Conservation (phyloP, 2,797 vertebrate species). For the Eulemur albifrons region DNA sequence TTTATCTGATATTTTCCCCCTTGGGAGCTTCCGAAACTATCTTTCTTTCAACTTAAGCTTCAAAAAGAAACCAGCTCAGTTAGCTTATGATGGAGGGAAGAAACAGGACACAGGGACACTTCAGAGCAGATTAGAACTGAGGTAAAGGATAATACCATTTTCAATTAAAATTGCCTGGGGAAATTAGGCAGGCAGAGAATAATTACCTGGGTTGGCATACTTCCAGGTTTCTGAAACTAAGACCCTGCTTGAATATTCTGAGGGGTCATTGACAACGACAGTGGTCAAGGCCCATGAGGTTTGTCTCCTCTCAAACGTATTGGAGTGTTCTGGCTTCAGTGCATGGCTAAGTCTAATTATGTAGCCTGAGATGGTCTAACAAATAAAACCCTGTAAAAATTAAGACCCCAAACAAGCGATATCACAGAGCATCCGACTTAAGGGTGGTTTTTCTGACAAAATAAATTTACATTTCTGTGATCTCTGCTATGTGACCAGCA, state of each 20-base stretch:
- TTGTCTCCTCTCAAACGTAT: neutral
- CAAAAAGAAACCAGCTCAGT: constrained; percentile 72
- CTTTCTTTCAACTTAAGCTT: constrained; percentile 44
- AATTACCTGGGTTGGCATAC: constrained; percentile 75
- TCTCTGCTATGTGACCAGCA: neutral
- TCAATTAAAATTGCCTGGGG: constrained; percentile 79
- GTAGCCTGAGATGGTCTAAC: neutral
- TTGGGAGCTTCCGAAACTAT: constrained; percentile 49
- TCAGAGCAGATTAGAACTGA: constrained; percentile 66
- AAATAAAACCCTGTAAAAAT: constrained; percentile 9
- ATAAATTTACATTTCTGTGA: neutral
- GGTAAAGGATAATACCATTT: constrained; percentile 66
- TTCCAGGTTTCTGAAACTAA: constrained; percentile 63
- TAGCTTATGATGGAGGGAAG: constrained; percentile 54
- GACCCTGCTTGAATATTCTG: constrained; percentile 46
- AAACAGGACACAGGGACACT: constrained; percentile 72
- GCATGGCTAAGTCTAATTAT: neutral
- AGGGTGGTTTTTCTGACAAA: neutral
- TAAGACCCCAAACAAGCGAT: neutral
- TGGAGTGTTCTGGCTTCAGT: neutral
- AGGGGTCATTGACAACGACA: neutral
- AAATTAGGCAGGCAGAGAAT: constrained; percentile 77
- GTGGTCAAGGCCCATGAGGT: neutral
- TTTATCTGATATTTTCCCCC: constrained; percentile 62
- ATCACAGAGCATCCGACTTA: neutral